Evolutionary conservation across 1,140 invertebrate genomes (phyloP), one percentile per base, ranked within the genome.

Genomic region (Tachypleus tridentatus): DNA sequence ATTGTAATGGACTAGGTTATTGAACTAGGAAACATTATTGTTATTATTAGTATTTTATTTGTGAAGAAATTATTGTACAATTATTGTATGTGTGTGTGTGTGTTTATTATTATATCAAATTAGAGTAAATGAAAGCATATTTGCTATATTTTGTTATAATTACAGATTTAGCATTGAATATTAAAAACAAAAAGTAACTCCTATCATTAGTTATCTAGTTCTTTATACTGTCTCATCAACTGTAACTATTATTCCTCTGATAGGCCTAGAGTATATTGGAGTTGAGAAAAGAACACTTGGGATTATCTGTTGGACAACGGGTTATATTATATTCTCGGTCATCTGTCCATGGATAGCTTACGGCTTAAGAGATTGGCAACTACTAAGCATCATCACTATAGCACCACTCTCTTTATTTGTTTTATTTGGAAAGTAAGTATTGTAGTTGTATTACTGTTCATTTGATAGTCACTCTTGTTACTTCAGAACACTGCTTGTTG

Each of bases 191-290:
- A 29, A 29, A 29, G 29, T 29, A 29, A 29, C 29, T 29, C 29
- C 29, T 29, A 29, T 29, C 29, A 29, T 29, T 2, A 29, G 29
- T 29, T 29, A 29, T 29, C 29, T 29, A 29, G 29, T 29, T 29
- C 29, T 29, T 29, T 29, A 29, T 29, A 29, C 29, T 29, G 29
- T 29, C 29, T 29, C 29, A 29, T 29, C 29, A 29, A 2, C 29
- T 29, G 29, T 29, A 29, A 29, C 29, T 29, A 29, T 29, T 29
- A 29, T 2, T 29, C 29, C 4, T 3, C 47, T n/a, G n/a, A 48
- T 50, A 68, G 68, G 68, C 61, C 58, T 70, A 9, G 70, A 70
- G 59, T 70, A 70, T 51, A 70, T 70, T 53, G 70, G 70, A 50
- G 66, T 67, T 4, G 60, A 71, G 49, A 64, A 69, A 57, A 51